Base-by-base conservation (phyloP, 1,140 invertebrate genomes). In the Nephila pilipes region DNA sequence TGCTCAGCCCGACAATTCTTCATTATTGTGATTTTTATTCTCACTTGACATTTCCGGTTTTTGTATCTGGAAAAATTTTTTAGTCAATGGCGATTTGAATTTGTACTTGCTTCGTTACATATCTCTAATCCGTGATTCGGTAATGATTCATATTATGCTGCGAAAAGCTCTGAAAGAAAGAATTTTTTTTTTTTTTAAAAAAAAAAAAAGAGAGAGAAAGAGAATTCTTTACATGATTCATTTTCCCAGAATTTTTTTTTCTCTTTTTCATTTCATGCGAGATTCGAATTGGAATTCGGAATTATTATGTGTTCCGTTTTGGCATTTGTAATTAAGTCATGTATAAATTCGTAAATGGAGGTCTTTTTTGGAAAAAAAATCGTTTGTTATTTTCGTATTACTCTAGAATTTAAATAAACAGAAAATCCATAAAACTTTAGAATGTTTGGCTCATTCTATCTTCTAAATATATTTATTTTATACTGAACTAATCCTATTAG, bases 1-100 rank as follows among this genome's bases (percentile, higher is more conserved):
- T 69, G 58, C 60, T n/a, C 14, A 32, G 36, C 32, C 38, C 54
- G 87, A 88, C 65, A 54, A 60, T 87, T 58, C 80, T 83, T 54
- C 54, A 75, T 75, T 75, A 75, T 75, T 75, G 32, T 4, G 69
- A 75, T 29, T 75, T 75, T 75, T 75, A 75, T 54, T 25, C 38
- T 46, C 20, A 54, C 80, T 83, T 83, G 80, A 83, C 46, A 57
- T 57, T 85, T 85, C 55, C 55, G 25, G 83, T 58, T 58, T 57
- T 85, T 85, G 55, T 32, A 57, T 46, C 20, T 10, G 80, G 54
- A 10, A 55, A 10, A 12, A 83, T 46, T n/a, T 55, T 32, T 36
- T 32, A 32, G 2, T 75, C 5, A 75, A 75, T 75, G 69, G 18
- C 32, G 16, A 75, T 75, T 75, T 75, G 69, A 75, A 75, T 75